These are phyloP conservation scores for Allophyes oxyacanthae DNA, from an alignment of 2,888 invertebrate species.

Conservation along the genomic window DNA sequence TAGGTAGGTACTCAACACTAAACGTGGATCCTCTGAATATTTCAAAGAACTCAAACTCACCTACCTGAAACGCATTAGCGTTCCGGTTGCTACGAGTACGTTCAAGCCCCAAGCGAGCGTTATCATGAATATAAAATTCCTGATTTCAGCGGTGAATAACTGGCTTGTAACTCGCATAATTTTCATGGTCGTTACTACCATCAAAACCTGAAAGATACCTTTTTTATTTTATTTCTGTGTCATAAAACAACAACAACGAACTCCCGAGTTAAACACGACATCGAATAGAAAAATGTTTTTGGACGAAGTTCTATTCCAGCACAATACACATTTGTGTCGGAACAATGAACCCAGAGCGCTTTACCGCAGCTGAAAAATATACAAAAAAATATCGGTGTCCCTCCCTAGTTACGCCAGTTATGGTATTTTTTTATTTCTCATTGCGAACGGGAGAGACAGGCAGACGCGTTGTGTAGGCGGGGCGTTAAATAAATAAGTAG, in stretches of 20 bases:
- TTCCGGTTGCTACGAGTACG: constrained; percentile 15
- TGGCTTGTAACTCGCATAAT: constrained; percentile 33
- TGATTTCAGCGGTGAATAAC: constrained; percentile 29
- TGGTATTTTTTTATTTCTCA: constrained; percentile 57
- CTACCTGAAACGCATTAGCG: constrained; percentile 49
- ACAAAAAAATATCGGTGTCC: constrained; percentile 51
- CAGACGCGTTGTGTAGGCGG: constrained; percentile 70
- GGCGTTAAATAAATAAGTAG: constrained; percentile 83
- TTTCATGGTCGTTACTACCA: constrained; percentile 22
- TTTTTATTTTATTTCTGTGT: constrained; percentile 38
- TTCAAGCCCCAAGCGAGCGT: constrained; percentile 33
- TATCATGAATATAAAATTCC: constrained; percentile 54
- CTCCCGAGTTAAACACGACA: constrained; percentile 7
- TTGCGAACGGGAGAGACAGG: constrained; percentile 62
- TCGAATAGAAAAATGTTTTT: constrained; percentile 37
- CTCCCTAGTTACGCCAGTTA: constrained; percentile 33
- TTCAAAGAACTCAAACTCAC: constrained; percentile 16
- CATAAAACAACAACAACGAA: constrained; percentile 28
- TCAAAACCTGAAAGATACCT: constrained; percentile 33
- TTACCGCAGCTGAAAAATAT: constrained; percentile 40
- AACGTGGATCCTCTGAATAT: constrained; percentile 8
- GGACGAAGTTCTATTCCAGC: constrained; percentile 35
- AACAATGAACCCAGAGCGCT: constrained; percentile 41
- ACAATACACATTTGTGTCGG: constrained; percentile 45
- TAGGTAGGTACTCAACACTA: constrained; percentile 7